Evolutionary conservation across 2,113 vertebrate species (phyloP).

Genomic region (Protomyctophum bolini): DNA sequence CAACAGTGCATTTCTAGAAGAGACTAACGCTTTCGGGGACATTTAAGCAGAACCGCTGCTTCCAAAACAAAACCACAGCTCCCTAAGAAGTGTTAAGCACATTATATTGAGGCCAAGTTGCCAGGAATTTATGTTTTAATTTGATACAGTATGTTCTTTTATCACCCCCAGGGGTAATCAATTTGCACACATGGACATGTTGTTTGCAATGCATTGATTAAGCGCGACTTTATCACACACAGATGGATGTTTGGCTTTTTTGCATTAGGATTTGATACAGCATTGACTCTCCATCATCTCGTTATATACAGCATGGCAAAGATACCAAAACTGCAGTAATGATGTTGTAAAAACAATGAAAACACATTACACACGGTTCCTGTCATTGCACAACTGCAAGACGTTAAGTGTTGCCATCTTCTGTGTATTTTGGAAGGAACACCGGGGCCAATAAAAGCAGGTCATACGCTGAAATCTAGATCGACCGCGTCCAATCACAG

Average conservation of each 20-base stretch:
- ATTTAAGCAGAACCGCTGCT: conserved; percentile 24
- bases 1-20: background rate
- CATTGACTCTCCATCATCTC: background rate
- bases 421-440: conserved; percentile 38
- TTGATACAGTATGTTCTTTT: conserved; percentile 51
- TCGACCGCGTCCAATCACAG: conserved; percentile 49
- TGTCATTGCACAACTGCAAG: conserved; percentile 35
- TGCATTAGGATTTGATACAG: conserved; percentile 11
- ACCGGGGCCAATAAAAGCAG: conserved; percentile 37
- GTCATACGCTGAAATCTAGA: conserved; percentile 48
- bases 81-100: conserved; percentile 49
- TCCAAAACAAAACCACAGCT: conserved; percentile 53
- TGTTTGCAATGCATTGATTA: conserved; percentile 19
- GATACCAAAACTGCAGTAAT: conserved; percentile 12
- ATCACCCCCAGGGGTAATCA: conserved; percentile 33
- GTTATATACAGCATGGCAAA: background rate
- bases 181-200: conserved; percentile 11
- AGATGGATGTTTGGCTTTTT: conserved; percentile 41
- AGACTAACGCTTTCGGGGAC: background rate
- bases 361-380: conserved; percentile 21
- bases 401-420: conserved; percentile 24
- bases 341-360: conserved; percentile 41
- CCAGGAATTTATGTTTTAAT: conserved; percentile 46
- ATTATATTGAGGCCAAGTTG: conserved; percentile 28
- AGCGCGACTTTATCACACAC: conserved; percentile 40